phyloP scores from a whole-genome alignment of 2,888 invertebrate species.

The Oxycera nigricornis region DNA sequence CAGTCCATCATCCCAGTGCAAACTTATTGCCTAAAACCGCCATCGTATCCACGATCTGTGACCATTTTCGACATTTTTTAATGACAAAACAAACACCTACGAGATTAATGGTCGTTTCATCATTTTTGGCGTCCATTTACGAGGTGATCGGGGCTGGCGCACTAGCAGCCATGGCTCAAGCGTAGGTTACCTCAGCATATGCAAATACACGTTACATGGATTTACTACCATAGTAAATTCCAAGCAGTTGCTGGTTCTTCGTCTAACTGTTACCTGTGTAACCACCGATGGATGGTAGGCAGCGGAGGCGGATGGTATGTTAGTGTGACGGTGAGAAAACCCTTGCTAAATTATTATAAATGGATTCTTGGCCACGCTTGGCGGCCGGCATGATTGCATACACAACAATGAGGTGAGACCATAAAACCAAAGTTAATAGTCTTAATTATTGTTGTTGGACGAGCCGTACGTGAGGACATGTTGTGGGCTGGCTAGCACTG shows the following conservation, averaged over 20 bases:
- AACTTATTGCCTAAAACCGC: too few relatives aligned
- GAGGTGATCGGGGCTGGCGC: background rate
- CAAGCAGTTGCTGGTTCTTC: background rate
- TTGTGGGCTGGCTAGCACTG: background rate
- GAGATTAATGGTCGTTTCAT: constrained; percentile 22
- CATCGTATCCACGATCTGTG: too few relatives aligned
- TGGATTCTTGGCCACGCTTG: background rate
- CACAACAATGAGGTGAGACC: background rate
- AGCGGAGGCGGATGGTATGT: background rate
- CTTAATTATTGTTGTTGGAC: background rate
- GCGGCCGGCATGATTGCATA: background rate
- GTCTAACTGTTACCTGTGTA: constrained; percentile 14
- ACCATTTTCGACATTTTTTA: constrained; percentile 6
- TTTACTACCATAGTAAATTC: background rate
- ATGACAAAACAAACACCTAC: constrained; percentile 34
- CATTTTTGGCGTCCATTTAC: constrained; percentile 18
- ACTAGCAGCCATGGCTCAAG: background rate
- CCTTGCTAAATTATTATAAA: constrained; percentile 11
- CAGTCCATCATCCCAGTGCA: too few relatives aligned
- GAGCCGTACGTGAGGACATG: background rate
- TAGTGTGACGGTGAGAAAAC: background rate
- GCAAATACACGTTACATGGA: background rate
- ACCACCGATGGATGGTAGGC: background rate
- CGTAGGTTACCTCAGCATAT: constrained; percentile 9
- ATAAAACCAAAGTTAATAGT: background rate